A percentile compares a stretch with the other conserved stretches of the same genome.
Evolutionary conservation across 2,888 invertebrate species (phyloP).

Genomic region (Lysandra coridon): DNA sequence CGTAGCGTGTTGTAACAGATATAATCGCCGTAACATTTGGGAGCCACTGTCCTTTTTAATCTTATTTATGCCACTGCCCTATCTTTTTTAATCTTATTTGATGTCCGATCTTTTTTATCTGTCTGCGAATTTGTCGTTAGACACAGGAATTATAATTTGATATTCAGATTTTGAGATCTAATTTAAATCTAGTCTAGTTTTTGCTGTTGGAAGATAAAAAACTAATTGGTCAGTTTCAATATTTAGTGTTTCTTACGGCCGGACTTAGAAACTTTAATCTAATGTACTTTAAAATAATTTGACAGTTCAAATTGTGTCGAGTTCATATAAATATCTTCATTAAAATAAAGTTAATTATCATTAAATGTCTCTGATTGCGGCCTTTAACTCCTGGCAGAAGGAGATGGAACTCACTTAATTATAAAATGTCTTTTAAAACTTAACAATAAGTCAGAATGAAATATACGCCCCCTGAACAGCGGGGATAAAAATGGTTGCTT

Average conservation of each 20-base stretch:
- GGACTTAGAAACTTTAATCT: not conserved
- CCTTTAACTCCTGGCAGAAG: too few relatives aligned
- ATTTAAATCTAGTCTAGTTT: not conserved
- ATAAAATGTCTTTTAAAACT: too few relatives aligned
- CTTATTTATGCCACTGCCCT: not conserved
- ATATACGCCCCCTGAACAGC: too few relatives aligned
- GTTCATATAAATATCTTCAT: too few relatives aligned
- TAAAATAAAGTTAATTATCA: too few relatives aligned
- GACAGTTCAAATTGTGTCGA: too few relatives aligned
- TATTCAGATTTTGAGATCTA: not conserved
- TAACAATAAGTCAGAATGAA: too few relatives aligned
- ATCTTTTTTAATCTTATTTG: not conserved
- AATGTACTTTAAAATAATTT: too few relatives aligned
- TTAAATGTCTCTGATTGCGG: too few relatives aligned
- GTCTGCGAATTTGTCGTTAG: conserved; percentile 22
- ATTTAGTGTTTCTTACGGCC: not conserved
- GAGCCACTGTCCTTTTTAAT: not conserved
- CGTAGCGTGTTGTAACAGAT: not conserved
- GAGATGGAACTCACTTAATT: too few relatives aligned
- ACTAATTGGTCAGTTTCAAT: not conserved
- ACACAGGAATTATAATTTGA: not conserved
- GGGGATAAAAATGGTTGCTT: too few relatives aligned
- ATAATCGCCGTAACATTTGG: not conserved
- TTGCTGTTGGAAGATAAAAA: not conserved
- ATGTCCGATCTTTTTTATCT: conserved; percentile 7